Conservation (phyloP, 2,888 invertebrate species). For the Tineola bisselliella region DNA sequence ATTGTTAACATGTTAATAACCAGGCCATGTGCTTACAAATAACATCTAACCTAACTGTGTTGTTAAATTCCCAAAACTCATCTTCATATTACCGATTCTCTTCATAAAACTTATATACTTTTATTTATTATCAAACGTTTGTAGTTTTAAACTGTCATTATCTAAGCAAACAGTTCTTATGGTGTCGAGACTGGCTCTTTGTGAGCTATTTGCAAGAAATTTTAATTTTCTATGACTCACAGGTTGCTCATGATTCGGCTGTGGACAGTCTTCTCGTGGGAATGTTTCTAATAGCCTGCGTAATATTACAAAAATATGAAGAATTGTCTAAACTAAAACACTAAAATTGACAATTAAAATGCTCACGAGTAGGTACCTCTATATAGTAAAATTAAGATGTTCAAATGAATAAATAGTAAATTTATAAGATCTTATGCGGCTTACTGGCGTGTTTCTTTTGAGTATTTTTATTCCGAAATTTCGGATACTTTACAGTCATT, state of each 20-base stretch:
- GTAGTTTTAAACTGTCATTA: constrained; percentile 23
- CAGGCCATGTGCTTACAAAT: not conserved
- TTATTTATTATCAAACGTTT: constrained; percentile 10
- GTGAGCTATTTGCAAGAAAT: not conserved
- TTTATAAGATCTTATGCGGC: too few relatives aligned
- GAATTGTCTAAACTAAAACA: too few relatives aligned
- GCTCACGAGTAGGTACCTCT: too few relatives aligned
- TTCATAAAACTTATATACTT: not conserved
- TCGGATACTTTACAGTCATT: too few relatives aligned
- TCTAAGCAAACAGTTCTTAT: constrained; percentile 25
- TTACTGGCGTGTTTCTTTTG: too few relatives aligned
- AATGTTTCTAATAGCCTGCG: constrained; percentile 9
- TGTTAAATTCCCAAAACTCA: not conserved
- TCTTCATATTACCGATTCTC: not conserved
- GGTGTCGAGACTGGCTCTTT: constrained; percentile 36
- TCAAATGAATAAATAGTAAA: too few relatives aligned
- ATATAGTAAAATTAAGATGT: too few relatives aligned
- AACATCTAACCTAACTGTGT: not conserved
- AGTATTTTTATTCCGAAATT: too few relatives aligned
- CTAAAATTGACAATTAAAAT: too few relatives aligned
- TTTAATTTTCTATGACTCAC: constrained; percentile 10
- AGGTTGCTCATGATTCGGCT: not conserved
- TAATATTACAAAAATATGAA: not conserved
- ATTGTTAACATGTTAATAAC: not conserved
- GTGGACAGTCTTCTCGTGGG: not conserved